Conservation (phyloP, 2,888 invertebrate species). For the Hyalella azteca region DNA sequence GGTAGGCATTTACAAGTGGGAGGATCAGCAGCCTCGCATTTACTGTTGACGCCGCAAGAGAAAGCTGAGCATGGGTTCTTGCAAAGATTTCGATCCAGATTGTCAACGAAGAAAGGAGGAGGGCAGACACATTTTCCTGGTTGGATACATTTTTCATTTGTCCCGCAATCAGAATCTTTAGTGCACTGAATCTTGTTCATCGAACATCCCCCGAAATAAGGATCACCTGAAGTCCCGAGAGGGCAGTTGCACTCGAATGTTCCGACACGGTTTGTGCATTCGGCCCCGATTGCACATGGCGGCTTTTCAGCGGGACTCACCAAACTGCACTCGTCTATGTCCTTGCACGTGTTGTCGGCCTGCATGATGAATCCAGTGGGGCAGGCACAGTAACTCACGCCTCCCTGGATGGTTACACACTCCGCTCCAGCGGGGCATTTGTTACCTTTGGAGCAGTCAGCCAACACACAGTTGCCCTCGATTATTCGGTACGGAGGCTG, state of each 20-base stretch:
- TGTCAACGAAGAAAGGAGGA: slow-evolving; percentile 86
- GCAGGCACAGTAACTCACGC: slow-evolving; percentile 91
- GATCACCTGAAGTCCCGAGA: slow-evolving; percentile 80
- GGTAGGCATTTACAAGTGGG: slow-evolving; percentile 85
- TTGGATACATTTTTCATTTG: slow-evolving; percentile 88
- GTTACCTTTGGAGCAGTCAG: slow-evolving; percentile 72
- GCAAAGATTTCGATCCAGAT: slow-evolving; percentile 81
- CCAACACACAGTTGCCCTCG: slow-evolving; percentile 81
- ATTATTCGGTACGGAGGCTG: slow-evolving; percentile 85
- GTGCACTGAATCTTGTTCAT: slow-evolving; percentile 82
- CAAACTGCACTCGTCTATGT: slow-evolving; percentile 83
- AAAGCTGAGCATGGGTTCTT: slow-evolving; percentile 81
- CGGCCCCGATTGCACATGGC: slow-evolving; percentile 84
- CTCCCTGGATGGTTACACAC: slow-evolving; percentile 86
- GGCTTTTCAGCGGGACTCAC: slow-evolving; percentile 74
- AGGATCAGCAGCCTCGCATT: slow-evolving; percentile 87
- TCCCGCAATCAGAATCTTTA: slow-evolving; percentile 80
- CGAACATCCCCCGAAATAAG: slow-evolving; percentile 83
- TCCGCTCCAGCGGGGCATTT: slow-evolving; percentile 79
- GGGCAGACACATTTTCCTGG: slow-evolving; percentile 91
- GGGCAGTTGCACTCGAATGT: slow-evolving; percentile 84
- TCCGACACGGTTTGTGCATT: slow-evolving; percentile 81
- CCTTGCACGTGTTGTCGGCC: slow-evolving; percentile 78
- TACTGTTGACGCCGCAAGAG: slow-evolving; percentile 87
- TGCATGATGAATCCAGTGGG: slow-evolving; percentile 82